Conservation (phyloP, 2,113 vertebrate genomes). For the Atrichornis clamosus region DNA sequence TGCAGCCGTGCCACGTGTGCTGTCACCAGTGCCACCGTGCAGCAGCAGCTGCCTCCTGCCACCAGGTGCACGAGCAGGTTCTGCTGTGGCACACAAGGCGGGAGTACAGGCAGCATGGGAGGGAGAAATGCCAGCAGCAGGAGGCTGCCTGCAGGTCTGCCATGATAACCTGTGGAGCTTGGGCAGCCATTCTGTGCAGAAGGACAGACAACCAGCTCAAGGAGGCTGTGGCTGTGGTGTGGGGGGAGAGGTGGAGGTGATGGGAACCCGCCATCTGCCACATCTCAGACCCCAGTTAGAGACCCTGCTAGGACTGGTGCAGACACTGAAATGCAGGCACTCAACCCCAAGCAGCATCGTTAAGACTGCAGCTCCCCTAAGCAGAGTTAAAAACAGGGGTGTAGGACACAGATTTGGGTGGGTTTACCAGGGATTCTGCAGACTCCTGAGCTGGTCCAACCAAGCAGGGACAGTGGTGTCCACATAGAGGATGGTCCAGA, state of each 20-base stretch:
- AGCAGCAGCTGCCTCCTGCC: background rate
- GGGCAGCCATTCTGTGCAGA: accelerated
- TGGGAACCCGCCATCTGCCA: background rate
- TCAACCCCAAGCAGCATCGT: background rate
- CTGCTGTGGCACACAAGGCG: background rate
- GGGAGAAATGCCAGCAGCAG: background rate
- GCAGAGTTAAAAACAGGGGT: background rate
- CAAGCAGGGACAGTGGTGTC: background rate
- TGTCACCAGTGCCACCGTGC: accelerated
- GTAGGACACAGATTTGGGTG: background rate
- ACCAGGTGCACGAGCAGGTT: background rate
- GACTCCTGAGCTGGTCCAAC: background rate
- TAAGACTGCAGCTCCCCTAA: background rate
- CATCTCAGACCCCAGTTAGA: background rate
- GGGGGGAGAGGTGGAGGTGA: background rate
- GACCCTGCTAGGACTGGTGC: background rate
- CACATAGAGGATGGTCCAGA: background rate
- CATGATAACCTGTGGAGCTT: accelerated
- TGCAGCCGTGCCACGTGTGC: background rate
- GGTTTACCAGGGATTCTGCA: background rate
- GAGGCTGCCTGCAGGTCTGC: background rate
- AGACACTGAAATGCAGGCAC: background rate
- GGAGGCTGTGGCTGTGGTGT: background rate
- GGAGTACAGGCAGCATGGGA: background rate
- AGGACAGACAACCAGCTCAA: background rate